A percentile compares a stretch with the other conserved stretches of the same genome.
phyloP scores from a whole-genome alignment of 2,113 vertebrate genomes.

The Ahaetulla prasina region DNA sequence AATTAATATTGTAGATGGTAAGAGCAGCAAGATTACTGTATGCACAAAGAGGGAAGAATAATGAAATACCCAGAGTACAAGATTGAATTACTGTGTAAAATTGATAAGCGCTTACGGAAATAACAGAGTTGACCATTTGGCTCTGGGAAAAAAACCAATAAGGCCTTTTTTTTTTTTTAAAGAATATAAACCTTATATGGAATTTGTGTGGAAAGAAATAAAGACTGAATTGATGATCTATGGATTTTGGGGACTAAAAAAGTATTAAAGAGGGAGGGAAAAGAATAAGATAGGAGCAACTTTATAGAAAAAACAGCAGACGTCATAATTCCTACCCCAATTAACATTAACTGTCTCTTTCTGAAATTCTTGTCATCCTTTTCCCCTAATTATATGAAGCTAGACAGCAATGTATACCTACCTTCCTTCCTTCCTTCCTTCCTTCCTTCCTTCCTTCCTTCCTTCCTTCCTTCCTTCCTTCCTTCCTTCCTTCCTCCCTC shows the following conservation, averaged over 20 bases:
- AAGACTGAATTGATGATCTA: neutral
- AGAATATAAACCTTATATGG: neutral
- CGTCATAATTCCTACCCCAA: neutral
- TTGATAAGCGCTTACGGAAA: neutral
- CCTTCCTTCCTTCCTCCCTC: too few relatives aligned
- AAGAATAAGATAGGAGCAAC: neutral
- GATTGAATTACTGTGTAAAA: neutral
- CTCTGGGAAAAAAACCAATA: neutral
- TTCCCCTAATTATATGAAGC: too few relatives aligned
- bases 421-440: too few relatives aligned
- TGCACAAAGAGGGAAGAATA: neutral
- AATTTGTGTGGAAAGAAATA: neutral
- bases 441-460: too few relatives aligned
- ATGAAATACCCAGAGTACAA: neutral
- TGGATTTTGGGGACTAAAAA: neutral
- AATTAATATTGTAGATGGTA: neutral
- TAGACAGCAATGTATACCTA: too few relatives aligned
- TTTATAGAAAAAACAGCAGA: neutral
- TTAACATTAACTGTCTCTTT: too few relatives aligned
- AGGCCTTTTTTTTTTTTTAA: neutral
- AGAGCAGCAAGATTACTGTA: neutral
- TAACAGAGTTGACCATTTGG: neutral
- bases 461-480: neutral
- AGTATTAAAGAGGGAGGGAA: neutral
- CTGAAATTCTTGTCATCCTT: too few relatives aligned